Percentiles rank a stretch among this genome's conserved stretches.
Evolutionary conservation across 2,113 vertebrate genomes (phyloP).

Genomic region (Pedetes capensis): DNA sequence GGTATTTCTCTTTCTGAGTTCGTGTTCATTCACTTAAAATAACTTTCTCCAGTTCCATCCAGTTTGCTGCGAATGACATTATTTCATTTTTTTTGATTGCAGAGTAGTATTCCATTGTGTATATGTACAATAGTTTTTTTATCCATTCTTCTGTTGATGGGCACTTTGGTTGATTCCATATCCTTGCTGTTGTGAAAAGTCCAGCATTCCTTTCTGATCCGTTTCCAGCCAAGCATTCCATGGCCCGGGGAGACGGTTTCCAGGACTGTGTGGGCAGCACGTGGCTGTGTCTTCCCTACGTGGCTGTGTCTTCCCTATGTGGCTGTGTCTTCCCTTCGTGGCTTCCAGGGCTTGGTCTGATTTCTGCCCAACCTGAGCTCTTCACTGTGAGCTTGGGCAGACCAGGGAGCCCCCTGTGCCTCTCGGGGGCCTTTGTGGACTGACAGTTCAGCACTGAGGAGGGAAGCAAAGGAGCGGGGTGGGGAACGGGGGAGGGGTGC

Average conservation of each 20-base stretch:
- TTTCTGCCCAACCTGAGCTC: background rate
- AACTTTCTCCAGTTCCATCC: too few species aligned
- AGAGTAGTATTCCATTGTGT: too few species aligned
- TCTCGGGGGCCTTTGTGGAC: background rate
- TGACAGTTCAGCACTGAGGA: background rate
- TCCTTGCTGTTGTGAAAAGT: too few species aligned
- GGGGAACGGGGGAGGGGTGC: too few species aligned
- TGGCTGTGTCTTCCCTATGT: too few species aligned
- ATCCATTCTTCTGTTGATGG: too few species aligned
- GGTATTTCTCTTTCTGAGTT: too few species aligned
- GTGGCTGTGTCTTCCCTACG: background rate
- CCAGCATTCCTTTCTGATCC: background rate
- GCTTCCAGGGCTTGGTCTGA: background rate
- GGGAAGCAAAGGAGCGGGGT: background rate
- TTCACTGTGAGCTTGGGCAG: background rate
- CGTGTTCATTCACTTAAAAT: too few species aligned
- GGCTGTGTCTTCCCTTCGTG: background rate
- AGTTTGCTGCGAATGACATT: too few species aligned
- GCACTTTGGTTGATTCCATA: too few species aligned
- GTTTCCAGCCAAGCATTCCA: background rate
- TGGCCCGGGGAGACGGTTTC: background rate
- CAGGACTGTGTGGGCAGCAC: background rate
- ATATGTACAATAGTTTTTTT: too few species aligned
- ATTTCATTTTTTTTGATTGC: too few species aligned
- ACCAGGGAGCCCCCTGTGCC: rapidly evolving